Evolutionary conservation across 1,140 invertebrate species (phyloP).

Genomic region (Aethina tumida): DNA sequence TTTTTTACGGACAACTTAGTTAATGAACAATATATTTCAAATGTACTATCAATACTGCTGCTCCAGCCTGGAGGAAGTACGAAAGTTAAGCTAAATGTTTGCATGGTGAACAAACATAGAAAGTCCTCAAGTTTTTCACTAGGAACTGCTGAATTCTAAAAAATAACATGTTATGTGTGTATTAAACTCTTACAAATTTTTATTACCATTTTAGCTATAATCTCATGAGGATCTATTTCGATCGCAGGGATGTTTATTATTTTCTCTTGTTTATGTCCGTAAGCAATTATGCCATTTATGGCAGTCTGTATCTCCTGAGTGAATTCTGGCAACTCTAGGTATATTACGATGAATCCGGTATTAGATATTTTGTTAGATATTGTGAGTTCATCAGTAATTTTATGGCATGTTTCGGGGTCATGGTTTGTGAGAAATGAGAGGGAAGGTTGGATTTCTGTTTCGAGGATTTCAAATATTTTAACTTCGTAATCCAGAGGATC

Average conservation of each 20-base stretch:
- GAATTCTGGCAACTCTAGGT: conserved; percentile 8
- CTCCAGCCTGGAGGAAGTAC: conserved; percentile 2
- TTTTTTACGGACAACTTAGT: not conserved
- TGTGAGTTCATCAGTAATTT: not conserved
- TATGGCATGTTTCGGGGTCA: not conserved
- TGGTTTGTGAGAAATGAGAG: conserved; percentile 1
- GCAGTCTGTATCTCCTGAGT: not conserved
- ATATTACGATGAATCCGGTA: conserved; percentile 3
- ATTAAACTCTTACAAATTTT: not conserved
- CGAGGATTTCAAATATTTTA: not conserved
- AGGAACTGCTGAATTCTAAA: not conserved
- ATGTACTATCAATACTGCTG: conserved; percentile 5
- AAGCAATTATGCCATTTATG: conserved; percentile 1
- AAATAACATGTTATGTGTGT: not conserved
- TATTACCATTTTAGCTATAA: not conserved
- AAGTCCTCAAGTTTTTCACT: conserved; percentile 1
- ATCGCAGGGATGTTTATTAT: not conserved
- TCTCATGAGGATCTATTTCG: not conserved
- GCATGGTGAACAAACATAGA: not conserved
- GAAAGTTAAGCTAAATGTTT: not conserved
- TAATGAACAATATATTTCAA: conserved; percentile 10
- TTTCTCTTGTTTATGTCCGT: too few relatives aligned
- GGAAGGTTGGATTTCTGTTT: not conserved
- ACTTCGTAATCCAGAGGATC: conserved; percentile 7
- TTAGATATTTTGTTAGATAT: not conserved